Evolutionary conservation across 1,140 invertebrate genomes (phyloP).

Genomic region (Drosophila nannoptera): DNA sequence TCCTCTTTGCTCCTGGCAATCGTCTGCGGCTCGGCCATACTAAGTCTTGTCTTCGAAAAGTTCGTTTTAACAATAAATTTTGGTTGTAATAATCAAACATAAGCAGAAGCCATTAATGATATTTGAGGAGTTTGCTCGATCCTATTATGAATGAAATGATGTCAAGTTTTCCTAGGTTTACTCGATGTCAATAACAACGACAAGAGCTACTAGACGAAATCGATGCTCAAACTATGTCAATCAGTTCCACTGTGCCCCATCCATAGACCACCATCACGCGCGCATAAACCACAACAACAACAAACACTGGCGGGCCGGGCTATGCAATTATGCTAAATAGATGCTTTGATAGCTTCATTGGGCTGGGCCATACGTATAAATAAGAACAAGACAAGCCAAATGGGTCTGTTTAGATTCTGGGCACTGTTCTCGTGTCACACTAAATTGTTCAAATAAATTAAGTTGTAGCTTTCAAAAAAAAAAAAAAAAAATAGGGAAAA

Average conservation of each 20-base stretch:
- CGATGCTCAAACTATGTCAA: not conserved
- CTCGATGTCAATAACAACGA: not conserved
- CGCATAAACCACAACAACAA: not conserved
- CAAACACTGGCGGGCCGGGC: conserved; percentile 20
- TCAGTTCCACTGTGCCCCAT: conserved; percentile 5
- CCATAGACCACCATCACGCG: conserved; percentile 52
- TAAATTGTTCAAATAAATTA: conserved; percentile 79
- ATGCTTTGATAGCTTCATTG: conserved; percentile 63
- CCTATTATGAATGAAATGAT: not conserved
- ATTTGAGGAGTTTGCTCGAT: not conserved
- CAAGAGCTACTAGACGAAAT: too few relatives aligned
- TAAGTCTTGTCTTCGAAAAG: conserved; percentile 15
- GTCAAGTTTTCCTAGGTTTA: not conserved
- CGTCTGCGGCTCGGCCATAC: conserved; percentile 9
- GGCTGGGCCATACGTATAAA: conserved; percentile 61
- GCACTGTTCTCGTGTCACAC: conserved; percentile 56
- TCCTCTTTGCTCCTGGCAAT: not conserved
- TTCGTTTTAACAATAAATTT: conserved; percentile 34
- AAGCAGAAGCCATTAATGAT: not conserved
- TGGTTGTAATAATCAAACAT: conserved; percentile 2
- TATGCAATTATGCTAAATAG: conserved; percentile 72
- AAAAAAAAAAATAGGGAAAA: not conserved
- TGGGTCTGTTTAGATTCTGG: conserved; percentile 42
- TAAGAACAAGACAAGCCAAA: conserved; percentile 62
- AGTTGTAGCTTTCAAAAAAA: conserved; percentile 73